phyloP scores from a whole-genome alignment of 2,797 vertebrate species.

The Eidolon dupreanum region DNA sequence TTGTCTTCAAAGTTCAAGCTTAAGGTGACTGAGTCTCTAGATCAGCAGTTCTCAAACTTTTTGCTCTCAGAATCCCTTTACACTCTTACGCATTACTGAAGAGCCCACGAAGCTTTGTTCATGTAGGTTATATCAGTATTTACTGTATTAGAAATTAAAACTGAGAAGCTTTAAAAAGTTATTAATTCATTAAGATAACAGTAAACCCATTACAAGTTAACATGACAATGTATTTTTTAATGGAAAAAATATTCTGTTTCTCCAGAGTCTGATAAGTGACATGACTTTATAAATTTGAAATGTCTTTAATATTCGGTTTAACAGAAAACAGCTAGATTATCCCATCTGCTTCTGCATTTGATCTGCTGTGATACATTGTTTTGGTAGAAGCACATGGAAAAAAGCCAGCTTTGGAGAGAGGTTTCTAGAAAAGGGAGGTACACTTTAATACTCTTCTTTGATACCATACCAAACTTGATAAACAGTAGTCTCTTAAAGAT shows the following conservation, averaged over 20 bases:
- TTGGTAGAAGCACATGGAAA: neutral
- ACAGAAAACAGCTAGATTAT: slow-evolving; percentile 4
- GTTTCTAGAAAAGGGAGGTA: neutral
- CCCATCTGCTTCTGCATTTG: neutral
- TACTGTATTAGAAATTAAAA: slow-evolving; percentile 3
- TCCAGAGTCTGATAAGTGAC: neutral
- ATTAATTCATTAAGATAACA: slow-evolving; percentile 6
- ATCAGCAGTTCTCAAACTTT: neutral
- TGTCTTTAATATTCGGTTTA: neutral
- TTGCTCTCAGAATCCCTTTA: neutral
- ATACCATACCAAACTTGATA: neutral
- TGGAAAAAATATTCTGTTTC: neutral
- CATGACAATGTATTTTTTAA: neutral
- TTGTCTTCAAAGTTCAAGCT: neutral
- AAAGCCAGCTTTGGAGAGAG: neutral
- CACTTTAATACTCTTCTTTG: slow-evolving; percentile 23
- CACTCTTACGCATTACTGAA: neutral
- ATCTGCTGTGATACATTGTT: neutral
- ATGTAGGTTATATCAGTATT: neutral
- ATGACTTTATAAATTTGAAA: slow-evolving; percentile 38
- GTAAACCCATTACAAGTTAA: neutral
- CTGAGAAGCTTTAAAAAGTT: neutral
- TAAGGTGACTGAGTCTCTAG: neutral
- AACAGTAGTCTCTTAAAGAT: slow-evolving; percentile 12
- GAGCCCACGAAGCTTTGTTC: neutral